Percentiles rank a stretch among this genome's conserved stretches.
Conservation (phyloP, 2,888 invertebrate species). For the Theretra japonica region DNA sequence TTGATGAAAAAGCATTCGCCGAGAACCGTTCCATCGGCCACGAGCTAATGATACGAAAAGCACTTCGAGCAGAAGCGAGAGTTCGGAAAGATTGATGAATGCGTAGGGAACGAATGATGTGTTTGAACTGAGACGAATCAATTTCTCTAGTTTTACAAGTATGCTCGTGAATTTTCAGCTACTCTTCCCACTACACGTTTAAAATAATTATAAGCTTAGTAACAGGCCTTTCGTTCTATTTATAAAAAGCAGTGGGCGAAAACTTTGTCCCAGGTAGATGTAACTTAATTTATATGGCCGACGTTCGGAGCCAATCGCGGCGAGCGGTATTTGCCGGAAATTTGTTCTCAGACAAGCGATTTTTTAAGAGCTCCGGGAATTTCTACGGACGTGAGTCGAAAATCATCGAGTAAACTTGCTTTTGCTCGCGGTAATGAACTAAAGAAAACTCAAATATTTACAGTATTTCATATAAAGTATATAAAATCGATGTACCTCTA, state of each 20-base stretch:
- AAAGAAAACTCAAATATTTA: constrained; percentile 28
- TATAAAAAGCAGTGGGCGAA: constrained; percentile 48
- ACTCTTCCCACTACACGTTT: neutral
- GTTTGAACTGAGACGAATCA: constrained; percentile 28
- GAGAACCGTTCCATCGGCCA: constrained; percentile 18
- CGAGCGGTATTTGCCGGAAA: constrained; percentile 63
- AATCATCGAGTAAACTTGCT: constrained; percentile 43
- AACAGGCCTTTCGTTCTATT: constrained; percentile 35
- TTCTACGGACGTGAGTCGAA: constrained; percentile 62
- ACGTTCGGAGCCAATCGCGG: constrained; percentile 63
- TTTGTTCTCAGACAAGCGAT: constrained; percentile 65
- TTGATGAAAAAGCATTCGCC: constrained; percentile 35
- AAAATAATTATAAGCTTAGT: neutral
- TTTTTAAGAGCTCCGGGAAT: constrained; percentile 59
- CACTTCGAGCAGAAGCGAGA: constrained; percentile 22
- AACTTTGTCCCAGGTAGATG: constrained; percentile 61
- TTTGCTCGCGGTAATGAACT: constrained; percentile 27
- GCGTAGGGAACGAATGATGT: constrained; percentile 22
- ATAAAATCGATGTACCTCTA: neutral
- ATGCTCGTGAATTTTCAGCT: neutral
- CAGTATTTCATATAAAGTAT: constrained; percentile 9
- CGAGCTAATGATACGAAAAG: constrained; percentile 25
- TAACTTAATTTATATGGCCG: constrained; percentile 71
- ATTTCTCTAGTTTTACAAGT: constrained; percentile 1
- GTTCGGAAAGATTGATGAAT: constrained; percentile 25